These are phyloP conservation scores for Sylvia atricapilla DNA, from an alignment of 2,113 vertebrate genomes.

Conservation along the genomic window DNA sequence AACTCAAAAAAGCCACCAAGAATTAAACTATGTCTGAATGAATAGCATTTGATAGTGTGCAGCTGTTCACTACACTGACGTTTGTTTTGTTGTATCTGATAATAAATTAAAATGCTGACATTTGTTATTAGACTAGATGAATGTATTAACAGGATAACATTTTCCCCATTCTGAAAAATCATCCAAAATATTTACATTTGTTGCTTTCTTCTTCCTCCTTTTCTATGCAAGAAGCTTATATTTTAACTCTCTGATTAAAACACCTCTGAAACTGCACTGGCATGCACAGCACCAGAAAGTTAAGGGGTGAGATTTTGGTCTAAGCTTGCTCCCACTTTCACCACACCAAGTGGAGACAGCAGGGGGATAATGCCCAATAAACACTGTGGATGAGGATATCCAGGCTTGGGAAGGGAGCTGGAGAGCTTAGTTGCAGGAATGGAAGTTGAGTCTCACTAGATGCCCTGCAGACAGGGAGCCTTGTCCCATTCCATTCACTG, in stretches of 20 bases:
- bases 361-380: not conserved
- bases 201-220: not conserved
- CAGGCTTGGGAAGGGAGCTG: not conserved
- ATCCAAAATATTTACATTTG: not conserved
- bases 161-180: not conserved
- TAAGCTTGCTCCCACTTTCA: not conserved
- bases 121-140: not conserved
- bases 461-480: not conserved
- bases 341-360: not conserved
- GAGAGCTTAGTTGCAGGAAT: not conserved
- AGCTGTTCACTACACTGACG: not conserved
- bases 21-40: not conserved
- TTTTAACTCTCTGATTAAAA: not conserved
- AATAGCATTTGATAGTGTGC: not conserved
- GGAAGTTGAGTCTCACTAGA: not conserved
- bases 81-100: not conserved
- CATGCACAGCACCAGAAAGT: not conserved
- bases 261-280: not conserved
- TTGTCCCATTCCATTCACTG: not conserved
- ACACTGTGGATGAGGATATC: not conserved
- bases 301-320: not conserved
- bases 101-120: not conserved
- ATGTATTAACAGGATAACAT: not conserved
- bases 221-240: not conserved
- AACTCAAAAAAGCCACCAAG: not conserved